phyloP scores from a whole-genome alignment of 2,113 vertebrate genomes.

The Glaucidium brasilianum region DNA sequence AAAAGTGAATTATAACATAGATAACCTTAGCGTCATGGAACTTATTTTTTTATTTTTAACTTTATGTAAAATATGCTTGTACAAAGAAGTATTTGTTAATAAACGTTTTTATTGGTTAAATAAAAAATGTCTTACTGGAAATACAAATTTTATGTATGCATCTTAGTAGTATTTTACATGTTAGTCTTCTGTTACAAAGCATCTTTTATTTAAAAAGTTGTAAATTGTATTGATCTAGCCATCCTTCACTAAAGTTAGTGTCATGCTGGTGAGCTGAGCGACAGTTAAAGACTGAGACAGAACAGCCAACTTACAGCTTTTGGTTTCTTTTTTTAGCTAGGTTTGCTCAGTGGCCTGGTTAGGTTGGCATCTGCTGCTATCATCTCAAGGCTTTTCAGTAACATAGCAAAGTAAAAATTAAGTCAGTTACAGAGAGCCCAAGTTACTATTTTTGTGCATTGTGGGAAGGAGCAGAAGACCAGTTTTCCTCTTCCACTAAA shows the following conservation, averaged over 20 bases:
- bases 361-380: background rate
- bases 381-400: background rate
- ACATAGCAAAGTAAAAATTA: constrained; percentile 11
- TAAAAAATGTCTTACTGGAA: background rate
- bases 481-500: background rate
- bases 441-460: background rate
- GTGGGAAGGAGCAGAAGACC: background rate
- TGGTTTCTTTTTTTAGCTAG: constrained; percentile 22
- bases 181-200: background rate
- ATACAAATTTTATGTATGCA: accelerated
- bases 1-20: background rate
- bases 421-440: background rate
- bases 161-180: background rate
- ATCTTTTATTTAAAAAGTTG: background rate
- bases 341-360: background rate
- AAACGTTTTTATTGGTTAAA: background rate
- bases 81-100: background rate
- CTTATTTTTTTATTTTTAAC: background rate
- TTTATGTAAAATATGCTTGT: background rate
- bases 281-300: background rate
- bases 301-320: background rate
- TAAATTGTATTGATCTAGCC: background rate
- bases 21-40: background rate
- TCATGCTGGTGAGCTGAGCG: background rate
- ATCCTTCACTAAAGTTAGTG: background rate